Base-by-base conservation (phyloP, 2,888 invertebrate genomes). In the Gisinianus flammeolus region DNA sequence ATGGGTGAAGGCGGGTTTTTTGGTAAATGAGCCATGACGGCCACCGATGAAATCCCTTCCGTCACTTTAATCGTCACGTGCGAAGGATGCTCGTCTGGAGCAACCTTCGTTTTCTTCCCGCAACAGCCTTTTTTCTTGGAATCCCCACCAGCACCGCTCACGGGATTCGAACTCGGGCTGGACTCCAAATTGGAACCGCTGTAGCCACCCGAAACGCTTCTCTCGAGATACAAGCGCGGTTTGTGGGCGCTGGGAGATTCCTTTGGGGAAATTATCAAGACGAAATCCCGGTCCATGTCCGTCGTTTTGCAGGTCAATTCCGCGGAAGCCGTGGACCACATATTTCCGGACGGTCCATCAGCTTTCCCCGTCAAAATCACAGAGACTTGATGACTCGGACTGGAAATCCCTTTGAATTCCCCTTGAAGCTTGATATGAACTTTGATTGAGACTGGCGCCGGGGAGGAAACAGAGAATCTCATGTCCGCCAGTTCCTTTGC, bases 191-290 rank as follows among this genome's bases (percentile, higher is more conserved):
- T 16, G 8, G 30, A 4, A 1, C 16, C 8, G 16, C 58, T n/a
- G 22, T 71, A 52, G 8, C 35, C 3, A 19, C 35, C 16, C 8
- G 6, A 44, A 44, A 44, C 8, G 44, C 31, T 35, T 80, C 81
- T 84, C 83, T 88, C 88, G 10, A 87, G 86, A 86, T 88, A 88
- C 86, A 89, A 86, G 69, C 88, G 81, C 4, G 88, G 88, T 10
- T 87, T 86, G 81, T 88, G 87, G 64, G 87, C 85, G n/a, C n/a
- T n/a, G n/a, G n/a, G n/a, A n/a, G n/a, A n/a, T 78, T 88, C 87
- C 19, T 87, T 86, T 28, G 88, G 85, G 24, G 85, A 85, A 74
- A 88, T 85, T 56, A 86, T 82, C 28, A 88, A 85, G 72, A 86
- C 85, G 82, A 88, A 88, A 72, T 87, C 88, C 70, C 83, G 62